Percentiles rank a stretch among this genome's conserved stretches.
Conservation (phyloP, 2,113 vertebrate genomes). For the Henicopernis longicauda region DNA sequence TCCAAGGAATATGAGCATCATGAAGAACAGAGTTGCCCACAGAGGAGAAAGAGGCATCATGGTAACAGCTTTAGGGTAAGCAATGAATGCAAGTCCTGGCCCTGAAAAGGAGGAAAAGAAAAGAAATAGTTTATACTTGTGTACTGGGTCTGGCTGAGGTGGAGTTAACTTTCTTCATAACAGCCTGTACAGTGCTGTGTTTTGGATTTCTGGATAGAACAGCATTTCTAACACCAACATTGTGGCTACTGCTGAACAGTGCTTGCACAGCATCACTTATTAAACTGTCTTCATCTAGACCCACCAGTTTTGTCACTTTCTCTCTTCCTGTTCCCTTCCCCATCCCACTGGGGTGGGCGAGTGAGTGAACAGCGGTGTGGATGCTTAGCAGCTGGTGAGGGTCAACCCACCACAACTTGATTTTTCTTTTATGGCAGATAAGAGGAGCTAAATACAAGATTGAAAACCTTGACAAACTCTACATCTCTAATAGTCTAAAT, state of each 20-base stretch:
- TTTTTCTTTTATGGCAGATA: neutral
- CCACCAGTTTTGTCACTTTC: neutral
- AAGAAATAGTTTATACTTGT: neutral
- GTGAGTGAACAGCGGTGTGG: neutral
- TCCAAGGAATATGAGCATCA: slow-evolving; percentile 99
- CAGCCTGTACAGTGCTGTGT: neutral
- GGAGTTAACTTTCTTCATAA: neutral
- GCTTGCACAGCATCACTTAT: neutral
- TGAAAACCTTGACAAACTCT: neutral
- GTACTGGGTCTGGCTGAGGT: neutral
- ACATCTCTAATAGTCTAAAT: neutral
- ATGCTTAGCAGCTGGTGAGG: neutral
- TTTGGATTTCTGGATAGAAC: neutral
- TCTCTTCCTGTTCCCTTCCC: neutral
- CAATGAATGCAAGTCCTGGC: slow-evolving; percentile 96
- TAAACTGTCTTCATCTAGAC: neutral
- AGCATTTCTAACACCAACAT: neutral
- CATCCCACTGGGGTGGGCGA: neutral
- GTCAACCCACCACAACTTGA: neutral
- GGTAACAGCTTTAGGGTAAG: slow-evolving; percentile 97
- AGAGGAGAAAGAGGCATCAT: slow-evolving; percentile 98
- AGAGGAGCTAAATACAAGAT: neutral
- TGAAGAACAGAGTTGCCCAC: slow-evolving; percentile 96
- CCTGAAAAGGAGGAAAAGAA: slow-evolving; percentile 70
- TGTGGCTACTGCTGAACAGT: neutral